Percentiles rank a stretch among this genome's conserved stretches.
Evolutionary conservation across 2,888 invertebrate genomes (phyloP).

Genomic region (Watsonalla cultraria): DNA sequence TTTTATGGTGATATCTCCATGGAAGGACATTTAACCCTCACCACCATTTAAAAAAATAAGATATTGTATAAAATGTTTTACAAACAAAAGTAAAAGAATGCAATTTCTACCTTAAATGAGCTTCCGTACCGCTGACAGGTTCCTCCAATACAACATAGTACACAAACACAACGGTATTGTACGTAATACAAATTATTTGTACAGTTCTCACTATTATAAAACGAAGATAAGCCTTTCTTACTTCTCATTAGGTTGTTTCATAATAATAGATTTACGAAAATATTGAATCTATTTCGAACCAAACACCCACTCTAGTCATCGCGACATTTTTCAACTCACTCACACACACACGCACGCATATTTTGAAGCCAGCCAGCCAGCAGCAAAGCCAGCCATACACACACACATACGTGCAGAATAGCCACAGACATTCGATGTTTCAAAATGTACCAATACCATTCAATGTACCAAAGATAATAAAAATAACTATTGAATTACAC

Average conservation of each 20-base stretch:
- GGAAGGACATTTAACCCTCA: too few relatives aligned
- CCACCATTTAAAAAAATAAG: too few relatives aligned
- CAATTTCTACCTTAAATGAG: slow-evolving; percentile 31
- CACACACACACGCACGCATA: not conserved
- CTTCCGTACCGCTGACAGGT: slow-evolving; percentile 26
- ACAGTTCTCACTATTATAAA: slow-evolving; percentile 7
- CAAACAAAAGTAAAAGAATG: slow-evolving; percentile 17
- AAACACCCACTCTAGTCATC: slow-evolving; percentile 11
- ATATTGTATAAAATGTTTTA: too few relatives aligned
- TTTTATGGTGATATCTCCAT: too few relatives aligned
- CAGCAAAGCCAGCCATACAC: too few relatives aligned
- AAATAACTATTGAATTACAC: too few relatives aligned
- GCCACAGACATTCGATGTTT: too few relatives aligned
- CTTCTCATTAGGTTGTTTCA: slow-evolving; percentile 11
- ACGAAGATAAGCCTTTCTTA: slow-evolving; percentile 8
- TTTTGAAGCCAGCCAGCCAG: too few relatives aligned
- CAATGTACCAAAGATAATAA: too few relatives aligned
- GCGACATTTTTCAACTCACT: slow-evolving; percentile 17
- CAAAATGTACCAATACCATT: too few relatives aligned
- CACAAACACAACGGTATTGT: slow-evolving; percentile 14
- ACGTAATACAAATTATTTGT: slow-evolving; percentile 7
- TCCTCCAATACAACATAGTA: slow-evolving; percentile 9
- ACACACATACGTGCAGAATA: too few relatives aligned
- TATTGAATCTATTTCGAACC: slow-evolving; percentile 19
- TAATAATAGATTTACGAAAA: slow-evolving; percentile 7